Conservation (phyloP, 2,113 vertebrate genomes). For the Ctenomys sociabilis region DNA sequence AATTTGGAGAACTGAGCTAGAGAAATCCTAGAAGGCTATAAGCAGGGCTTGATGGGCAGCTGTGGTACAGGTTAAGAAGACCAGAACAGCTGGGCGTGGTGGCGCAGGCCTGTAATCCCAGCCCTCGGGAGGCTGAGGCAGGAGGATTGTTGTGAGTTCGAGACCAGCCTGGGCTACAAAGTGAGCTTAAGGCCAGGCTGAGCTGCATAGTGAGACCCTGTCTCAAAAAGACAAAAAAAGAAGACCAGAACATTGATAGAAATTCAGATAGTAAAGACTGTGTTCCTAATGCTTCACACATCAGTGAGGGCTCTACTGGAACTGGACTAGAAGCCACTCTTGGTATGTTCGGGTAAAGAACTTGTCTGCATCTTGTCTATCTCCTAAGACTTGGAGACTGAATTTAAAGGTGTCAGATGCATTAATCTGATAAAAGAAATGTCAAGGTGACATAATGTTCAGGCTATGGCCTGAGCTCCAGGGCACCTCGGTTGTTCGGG, state of each 20-base stretch:
- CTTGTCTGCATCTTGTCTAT: not conserved
- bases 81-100: too few relatives aligned
- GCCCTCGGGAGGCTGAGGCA: too few relatives aligned
- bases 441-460: not conserved
- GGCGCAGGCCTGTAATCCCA: too few relatives aligned
- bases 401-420: not conserved
- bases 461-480: not conserved
- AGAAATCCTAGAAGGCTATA: not conserved
- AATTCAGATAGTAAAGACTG: not conserved
- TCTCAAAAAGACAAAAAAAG: too few relatives aligned
- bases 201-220: too few relatives aligned
- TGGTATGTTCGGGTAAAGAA: not conserved
- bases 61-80: not conserved
- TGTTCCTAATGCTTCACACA: not conserved
- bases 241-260: not conserved
- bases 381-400: not conserved
- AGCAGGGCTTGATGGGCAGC: not conserved
- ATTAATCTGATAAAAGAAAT: not conserved
- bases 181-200: too few relatives aligned
- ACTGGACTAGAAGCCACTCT: not conserved
- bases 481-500: not conserved
- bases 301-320: not conserved
- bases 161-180: too few relatives aligned
- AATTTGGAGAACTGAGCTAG: not conserved
- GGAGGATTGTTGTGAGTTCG: too few relatives aligned